Percentiles rank a stretch among this genome's conserved stretches.
These are phyloP conservation scores for Ypsolopha scabrella DNA, from an alignment of 2,888 invertebrate genomes.

Conservation along the genomic window DNA sequence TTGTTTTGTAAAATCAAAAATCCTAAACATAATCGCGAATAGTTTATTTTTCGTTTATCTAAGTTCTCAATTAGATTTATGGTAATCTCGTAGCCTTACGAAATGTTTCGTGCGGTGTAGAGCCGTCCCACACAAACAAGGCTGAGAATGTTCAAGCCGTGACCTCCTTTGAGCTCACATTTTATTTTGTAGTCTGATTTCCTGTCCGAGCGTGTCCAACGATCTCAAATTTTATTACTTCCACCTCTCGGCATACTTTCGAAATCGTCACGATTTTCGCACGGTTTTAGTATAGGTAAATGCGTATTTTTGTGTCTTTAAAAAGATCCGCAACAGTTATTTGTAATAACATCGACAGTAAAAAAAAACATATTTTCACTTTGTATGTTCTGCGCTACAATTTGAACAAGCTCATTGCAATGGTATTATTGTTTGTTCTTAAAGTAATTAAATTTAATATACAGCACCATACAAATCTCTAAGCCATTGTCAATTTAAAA, in stretches of 20 bases:
- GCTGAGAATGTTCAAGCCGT: constrained; percentile 39
- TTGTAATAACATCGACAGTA: too few relatives aligned
- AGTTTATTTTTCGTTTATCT: neutral
- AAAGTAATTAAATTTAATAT: neutral
- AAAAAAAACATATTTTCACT: too few relatives aligned
- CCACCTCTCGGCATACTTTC: constrained; percentile 47
- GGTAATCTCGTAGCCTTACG: constrained; percentile 4
- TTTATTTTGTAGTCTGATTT: constrained; percentile 57
- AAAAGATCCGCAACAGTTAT: too few relatives aligned
- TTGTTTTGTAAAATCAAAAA: neutral
- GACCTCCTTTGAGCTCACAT: constrained; percentile 38
- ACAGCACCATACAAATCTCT: neutral
- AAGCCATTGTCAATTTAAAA: neutral
- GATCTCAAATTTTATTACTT: constrained; percentile 45
- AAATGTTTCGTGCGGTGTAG: neutral
- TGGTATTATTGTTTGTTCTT: too few relatives aligned
- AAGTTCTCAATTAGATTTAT: constrained; percentile 5
- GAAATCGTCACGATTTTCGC: constrained; percentile 35
- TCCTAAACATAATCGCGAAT: neutral
- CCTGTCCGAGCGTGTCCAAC: constrained; percentile 47
- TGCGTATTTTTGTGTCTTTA: too few relatives aligned
- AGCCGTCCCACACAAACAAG: constrained; percentile 16
- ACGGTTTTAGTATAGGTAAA: constrained; percentile 21
- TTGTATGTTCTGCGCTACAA: too few relatives aligned
- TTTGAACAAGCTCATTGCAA: too few relatives aligned